Evolutionary conservation across 2,797 vertebrate genomes (phyloP).

Genomic region (Aythya fuligula): DNA sequence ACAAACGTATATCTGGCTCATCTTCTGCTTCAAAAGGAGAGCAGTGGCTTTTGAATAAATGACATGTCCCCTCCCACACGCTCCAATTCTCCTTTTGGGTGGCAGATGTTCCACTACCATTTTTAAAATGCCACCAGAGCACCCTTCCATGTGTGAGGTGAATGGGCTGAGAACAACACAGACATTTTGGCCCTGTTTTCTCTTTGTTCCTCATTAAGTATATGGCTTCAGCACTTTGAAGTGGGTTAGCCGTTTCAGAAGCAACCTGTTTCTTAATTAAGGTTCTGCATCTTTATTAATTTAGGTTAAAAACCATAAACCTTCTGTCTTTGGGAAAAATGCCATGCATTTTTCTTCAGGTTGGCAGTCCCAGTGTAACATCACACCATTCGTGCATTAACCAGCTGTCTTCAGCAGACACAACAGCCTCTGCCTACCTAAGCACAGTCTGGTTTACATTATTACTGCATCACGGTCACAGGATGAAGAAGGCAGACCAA

Average conservation of each 20-base stretch:
- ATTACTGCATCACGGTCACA: neutral
- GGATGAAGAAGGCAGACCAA: neutral
- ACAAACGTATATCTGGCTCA: neutral
- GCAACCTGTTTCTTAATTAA: conserved; percentile 59
- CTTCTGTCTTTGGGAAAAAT: conserved; percentile 26
- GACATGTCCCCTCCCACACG: neutral
- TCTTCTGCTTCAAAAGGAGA: conserved; percentile 32
- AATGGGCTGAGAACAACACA: conserved; percentile 31
- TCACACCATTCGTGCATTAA: neutral
- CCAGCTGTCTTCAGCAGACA: neutral
- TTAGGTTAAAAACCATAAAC: neutral
- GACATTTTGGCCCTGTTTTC: conserved; percentile 30
- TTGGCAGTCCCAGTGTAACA: neutral
- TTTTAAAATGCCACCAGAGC: conserved; percentile 55
- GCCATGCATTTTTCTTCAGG: neutral
- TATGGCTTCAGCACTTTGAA: conserved; percentile 38
- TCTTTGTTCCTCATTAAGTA: conserved; percentile 35
- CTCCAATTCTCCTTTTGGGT: conserved; percentile 2
- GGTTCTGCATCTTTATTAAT: conserved; percentile 43
- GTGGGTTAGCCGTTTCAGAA: conserved; percentile 25
- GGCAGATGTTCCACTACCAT: conserved; percentile 50
- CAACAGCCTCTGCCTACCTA: neutral
- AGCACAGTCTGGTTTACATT: fast-evolving
- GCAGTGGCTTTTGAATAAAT: conserved; percentile 14
- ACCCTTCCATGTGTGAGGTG: neutral